Evolutionary conservation across 2,797 vertebrate genomes (phyloP).

Genomic region (Enteromius trimaculatus): DNA sequence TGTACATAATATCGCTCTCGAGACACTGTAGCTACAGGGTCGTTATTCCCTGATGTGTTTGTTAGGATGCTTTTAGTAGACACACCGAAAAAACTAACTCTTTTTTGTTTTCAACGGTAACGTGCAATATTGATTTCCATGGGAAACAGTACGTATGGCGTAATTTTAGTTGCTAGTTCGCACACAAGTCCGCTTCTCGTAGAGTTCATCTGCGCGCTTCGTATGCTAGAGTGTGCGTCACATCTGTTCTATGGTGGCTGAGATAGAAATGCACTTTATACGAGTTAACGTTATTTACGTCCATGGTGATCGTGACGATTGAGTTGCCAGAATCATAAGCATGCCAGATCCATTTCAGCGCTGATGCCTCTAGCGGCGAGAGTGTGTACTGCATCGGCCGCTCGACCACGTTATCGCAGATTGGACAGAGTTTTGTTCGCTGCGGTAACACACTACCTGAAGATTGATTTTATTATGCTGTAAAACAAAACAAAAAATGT

Average conservation of each 20-base stretch:
- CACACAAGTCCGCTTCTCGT: constrained; percentile 52
- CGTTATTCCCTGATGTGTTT: constrained; percentile 75
- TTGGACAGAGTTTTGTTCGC: constrained; percentile 21
- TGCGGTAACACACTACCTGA: constrained; percentile 68
- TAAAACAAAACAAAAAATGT: constrained; percentile 55
- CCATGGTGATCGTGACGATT: constrained; percentile 31
- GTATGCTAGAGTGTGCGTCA: constrained; percentile 60
- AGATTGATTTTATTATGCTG: constrained; percentile 59
- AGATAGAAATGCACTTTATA: constrained; percentile 77
- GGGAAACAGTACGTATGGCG: constrained; percentile 36
- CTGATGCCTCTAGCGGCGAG: constrained; percentile 70
- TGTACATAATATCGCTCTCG: constrained; percentile 74
- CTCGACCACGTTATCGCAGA: not conserved
- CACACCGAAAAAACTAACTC: not conserved
- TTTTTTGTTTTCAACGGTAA: constrained; percentile 60
- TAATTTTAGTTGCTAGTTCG: constrained; percentile 40
- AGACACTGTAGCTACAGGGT: constrained; percentile 73
- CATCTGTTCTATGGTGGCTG: constrained; percentile 71
- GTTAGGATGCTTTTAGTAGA: constrained; percentile 56
- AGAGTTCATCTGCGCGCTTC: constrained; percentile 55
- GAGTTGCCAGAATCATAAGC: constrained; percentile 46
- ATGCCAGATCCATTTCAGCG: constrained; percentile 56
- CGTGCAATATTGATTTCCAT: constrained; percentile 78
- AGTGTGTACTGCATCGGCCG: constrained; percentile 66
- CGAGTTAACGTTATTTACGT: constrained; percentile 52